Conservation (phyloP, 2,888 invertebrate species). For the Ethmia dodecea region DNA sequence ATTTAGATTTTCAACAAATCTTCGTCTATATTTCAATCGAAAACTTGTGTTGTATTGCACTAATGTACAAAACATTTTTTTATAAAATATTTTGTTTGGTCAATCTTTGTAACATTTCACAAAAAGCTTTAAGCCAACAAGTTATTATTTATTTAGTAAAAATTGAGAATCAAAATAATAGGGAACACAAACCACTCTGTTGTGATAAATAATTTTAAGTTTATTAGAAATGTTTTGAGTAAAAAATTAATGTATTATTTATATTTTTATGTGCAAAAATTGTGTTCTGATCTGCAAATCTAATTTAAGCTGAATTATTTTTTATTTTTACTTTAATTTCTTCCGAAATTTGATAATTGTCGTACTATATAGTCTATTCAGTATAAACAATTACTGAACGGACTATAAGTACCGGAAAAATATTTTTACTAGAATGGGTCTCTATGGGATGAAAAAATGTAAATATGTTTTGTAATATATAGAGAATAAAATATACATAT, state of each 20-base stretch:
- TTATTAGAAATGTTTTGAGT: slow-evolving; percentile 40
- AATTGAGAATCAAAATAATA: slow-evolving; percentile 32
- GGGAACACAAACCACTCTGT: slow-evolving; percentile 64
- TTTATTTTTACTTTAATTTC: slow-evolving; percentile 26
- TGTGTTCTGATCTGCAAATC: slow-evolving; percentile 42
- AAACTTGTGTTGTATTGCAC: too few species aligned
- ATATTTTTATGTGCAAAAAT: slow-evolving; percentile 31
- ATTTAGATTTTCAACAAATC: too few species aligned
- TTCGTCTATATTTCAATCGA: too few species aligned
- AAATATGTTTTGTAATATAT: slow-evolving; percentile 75
- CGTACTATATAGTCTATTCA: neutral
- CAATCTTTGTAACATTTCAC: too few species aligned
- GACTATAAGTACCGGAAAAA: slow-evolving; percentile 25
- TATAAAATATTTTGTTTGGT: too few species aligned
- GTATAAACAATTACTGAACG: slow-evolving; percentile 5
- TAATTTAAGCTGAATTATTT: slow-evolving; percentile 28
- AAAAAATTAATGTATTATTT: slow-evolving; percentile 34
- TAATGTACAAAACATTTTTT: too few species aligned
- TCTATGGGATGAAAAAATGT: slow-evolving; percentile 66
- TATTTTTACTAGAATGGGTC: slow-evolving; percentile 53
- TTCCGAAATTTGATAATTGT: slow-evolving; percentile 27
- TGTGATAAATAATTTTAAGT: slow-evolving; percentile 71
- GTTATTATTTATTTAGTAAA: slow-evolving; percentile 54
- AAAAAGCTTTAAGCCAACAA: slow-evolving; percentile 62
- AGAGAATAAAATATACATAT: slow-evolving; percentile 68